Evolutionary conservation across 2,113 vertebrate genomes (phyloP).

Genomic region (Xiphophorus maculatus): DNA sequence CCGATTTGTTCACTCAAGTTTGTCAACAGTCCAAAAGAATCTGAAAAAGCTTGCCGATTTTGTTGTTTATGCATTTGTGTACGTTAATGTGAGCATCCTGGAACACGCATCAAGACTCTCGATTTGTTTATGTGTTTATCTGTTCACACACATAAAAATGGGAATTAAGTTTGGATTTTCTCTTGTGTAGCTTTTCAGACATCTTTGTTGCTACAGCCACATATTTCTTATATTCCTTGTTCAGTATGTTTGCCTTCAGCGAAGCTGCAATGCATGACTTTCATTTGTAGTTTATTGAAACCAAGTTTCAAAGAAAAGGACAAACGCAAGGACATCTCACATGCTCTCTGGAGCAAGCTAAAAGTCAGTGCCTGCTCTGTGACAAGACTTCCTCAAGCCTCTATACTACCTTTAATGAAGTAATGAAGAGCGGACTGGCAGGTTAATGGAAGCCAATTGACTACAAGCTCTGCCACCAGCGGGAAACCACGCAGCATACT

Average conservation of each 20-base stretch:
- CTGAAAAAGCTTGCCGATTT: background rate
- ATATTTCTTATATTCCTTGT: conserved; percentile 14
- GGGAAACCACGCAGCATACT: conserved; percentile 51
- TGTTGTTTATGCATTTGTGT: conserved; percentile 8
- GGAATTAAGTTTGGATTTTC: background rate
- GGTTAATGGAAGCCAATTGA: conserved; percentile 72
- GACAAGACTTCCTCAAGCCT: conserved; percentile 50
- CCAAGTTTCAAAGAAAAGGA: conserved; percentile 1
- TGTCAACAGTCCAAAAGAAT: background rate
- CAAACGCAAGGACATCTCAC: background rate
- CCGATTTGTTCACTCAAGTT: background rate
- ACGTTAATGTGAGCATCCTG: background rate
- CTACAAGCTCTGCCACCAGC: conserved; percentile 42
- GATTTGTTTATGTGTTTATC: background rate
- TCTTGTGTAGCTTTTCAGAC: background rate
- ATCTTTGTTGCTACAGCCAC: background rate
- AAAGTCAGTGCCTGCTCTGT: conserved; percentile 41
- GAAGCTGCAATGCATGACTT: background rate
- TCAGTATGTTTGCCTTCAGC: background rate
- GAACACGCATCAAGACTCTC: background rate
- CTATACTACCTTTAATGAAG: conserved; percentile 53
- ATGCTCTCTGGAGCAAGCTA: conserved; percentile 1
- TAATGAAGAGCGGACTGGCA: conserved; percentile 64
- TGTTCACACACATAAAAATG: background rate
- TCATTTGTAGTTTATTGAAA: background rate